Evolutionary conservation across 2,888 invertebrate species (phyloP), one percentile per base, ranked within the genome.

Genomic region (Chrysodeixis includens): DNA sequence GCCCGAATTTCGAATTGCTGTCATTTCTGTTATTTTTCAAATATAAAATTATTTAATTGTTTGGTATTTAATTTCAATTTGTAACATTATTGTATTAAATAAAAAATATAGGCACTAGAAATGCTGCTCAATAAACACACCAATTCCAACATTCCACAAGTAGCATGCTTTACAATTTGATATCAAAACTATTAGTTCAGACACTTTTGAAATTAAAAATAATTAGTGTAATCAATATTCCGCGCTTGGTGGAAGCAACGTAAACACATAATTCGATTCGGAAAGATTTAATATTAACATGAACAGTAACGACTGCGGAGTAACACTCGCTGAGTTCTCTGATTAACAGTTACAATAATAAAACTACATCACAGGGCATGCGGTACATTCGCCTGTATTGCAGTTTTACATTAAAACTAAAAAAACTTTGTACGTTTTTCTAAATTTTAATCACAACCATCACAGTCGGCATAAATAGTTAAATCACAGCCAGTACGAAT

Each of bases 141-240:
- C 14, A 12, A 35, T 40, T 35, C 14, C 14, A 14, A 35, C 35
- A 35, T 35, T 35, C 35, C 40, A 1, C 8, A 18, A 46, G 16
- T 20, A 49, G 18, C 18, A 10, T 49, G 9, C 10, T 18, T 16
- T 10, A 20, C 16, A 9, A 49, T 10, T 9, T 20, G 18, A 49
- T 18, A 10, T 9, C 10, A 49, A 46, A 4, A 26, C 63, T 68
- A 73, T 64, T 22, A 55, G 40, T 56, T 18, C 32, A 44, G 26
- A 16, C 18, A 49, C 46, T 46, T 46, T 18, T 62, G 26, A 30
- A 64, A 59, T 22, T 30, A 59, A 56, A 65, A 74, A 59, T 62
- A 62, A 65, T 69, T 56, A 16, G 35, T 32, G 32, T 35, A 65
- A 69, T 74, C 49, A 73, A 65, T 69, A 62, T 56, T 22, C 54